Conservation (phyloP, 2,113 vertebrate species). For the Heterochromis multidens region DNA sequence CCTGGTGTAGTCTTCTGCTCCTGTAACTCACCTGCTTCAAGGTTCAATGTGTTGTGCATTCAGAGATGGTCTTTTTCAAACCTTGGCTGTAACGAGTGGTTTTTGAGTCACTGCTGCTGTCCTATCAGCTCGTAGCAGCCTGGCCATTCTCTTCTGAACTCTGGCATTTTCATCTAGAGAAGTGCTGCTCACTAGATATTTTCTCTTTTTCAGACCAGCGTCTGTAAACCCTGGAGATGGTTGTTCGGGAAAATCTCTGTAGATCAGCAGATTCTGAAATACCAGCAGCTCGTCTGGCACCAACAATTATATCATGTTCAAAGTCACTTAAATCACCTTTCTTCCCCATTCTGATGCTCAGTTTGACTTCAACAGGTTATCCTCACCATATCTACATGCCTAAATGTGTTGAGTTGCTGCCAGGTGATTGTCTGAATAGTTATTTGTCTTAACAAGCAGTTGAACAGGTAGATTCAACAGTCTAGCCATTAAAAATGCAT, state of each 20-base stretch:
- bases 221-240: background rate
- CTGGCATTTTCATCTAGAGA: background rate
- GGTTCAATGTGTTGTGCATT: background rate
- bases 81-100: background rate
- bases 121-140: background rate
- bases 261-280: background rate
- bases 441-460: background rate
- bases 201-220: background rate
- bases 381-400: background rate
- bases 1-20: background rate
- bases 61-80: background rate
- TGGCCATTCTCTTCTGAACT: background rate
- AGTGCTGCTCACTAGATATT: background rate
- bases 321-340: background rate
- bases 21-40: background rate
- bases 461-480: background rate
- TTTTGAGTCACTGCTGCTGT: background rate
- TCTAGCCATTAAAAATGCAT: background rate
- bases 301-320: background rate
- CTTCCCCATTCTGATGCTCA: background rate
- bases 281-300: background rate
- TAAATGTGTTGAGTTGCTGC: background rate
- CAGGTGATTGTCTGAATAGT: background rate
- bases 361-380: background rate
- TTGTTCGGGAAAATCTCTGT: background rate